Evolutionary conservation across 2,113 vertebrate species (phyloP).

Genomic region (Colossoma macropomum): DNA sequence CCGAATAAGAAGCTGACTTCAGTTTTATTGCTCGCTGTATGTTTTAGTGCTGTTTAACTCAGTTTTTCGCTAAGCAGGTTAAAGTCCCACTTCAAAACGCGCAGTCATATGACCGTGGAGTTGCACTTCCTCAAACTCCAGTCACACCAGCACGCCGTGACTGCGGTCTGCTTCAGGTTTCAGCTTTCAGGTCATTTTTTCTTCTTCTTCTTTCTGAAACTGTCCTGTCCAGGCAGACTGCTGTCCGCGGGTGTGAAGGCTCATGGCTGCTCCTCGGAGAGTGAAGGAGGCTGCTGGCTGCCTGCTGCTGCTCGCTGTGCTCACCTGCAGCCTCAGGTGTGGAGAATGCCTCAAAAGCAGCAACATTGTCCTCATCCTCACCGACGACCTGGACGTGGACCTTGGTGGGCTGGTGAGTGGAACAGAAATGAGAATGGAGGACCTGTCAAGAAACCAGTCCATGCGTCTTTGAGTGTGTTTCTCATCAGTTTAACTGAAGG

Average conservation of each 20-base stretch:
- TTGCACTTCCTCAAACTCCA: conserved; percentile 51
- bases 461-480: too few species aligned
- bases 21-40: too few species aligned
- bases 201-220: background rate
- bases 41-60: background rate
- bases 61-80: background rate
- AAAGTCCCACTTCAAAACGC: conserved; percentile 40
- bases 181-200: background rate
- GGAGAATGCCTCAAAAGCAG: conserved; percentile 47
- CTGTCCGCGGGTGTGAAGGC: background rate
- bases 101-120: conserved; percentile 61
- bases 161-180: background rate
- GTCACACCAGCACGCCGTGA: conserved; percentile 29
- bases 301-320: conserved; percentile 46
- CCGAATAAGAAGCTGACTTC: too few species aligned
- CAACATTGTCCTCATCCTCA: conserved; percentile 80
- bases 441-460: too few species aligned
- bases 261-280: conserved; percentile 61
- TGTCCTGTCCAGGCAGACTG: background rate
- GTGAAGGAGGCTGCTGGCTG: background rate
- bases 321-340: conserved; percentile 74
- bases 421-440: background rate
- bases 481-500: too few species aligned
- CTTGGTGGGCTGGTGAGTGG: conserved; percentile 82
- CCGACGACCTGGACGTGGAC: conserved; percentile 80